Evolutionary conservation across 2,113 vertebrate species (phyloP), one percentile per base, ranked within the genome.

Genomic region (Actenoides lindsayi): DNA sequence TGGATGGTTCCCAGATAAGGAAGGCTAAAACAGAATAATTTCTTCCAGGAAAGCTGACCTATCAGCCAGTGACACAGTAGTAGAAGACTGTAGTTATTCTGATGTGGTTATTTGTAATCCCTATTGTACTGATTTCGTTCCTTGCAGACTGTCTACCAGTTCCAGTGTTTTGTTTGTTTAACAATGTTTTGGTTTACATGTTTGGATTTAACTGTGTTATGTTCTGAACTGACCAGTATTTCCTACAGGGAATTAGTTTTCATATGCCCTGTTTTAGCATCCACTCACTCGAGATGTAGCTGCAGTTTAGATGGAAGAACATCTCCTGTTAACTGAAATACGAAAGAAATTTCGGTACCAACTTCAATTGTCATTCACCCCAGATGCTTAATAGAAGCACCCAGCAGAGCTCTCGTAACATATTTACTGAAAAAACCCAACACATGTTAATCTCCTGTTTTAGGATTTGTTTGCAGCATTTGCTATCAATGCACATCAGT

Each of bases 381-480:
- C 42, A 93, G 79, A 90, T 56, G 51, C 24, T 65, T 68, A 65
- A 76, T 15, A 83, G 56, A 65, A 71, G 30, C 13, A 83, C 85
- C 69, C 91, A 93, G 69, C 84, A 80, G 65, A 87, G 39, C 13
- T 92, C 31, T 84, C 0, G 2, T 80, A 46, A 50, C 27, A 20
- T 95, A 60, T 76, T 81, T 92, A 31, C 79, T 93, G 50, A 42
- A 95, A 92, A 73, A 87, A 42, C 27, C 75, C 53, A 30, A 75
- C 56, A 13, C 33, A 51, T 74, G 59, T 74, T 94, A 96, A 95
- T 94, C 70, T 88, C 75, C 73, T 95, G 41, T 91, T 97, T 96
- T 90, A 88, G 89, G 71, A 95, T 89, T 76, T 93, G 14, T 84
- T 94, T 92, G 16, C 67, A 92, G 37, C 24, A 50, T 73, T 93